Conservation (phyloP, 2,888 invertebrate genomes). For the Cataglyphis livida region DNA sequence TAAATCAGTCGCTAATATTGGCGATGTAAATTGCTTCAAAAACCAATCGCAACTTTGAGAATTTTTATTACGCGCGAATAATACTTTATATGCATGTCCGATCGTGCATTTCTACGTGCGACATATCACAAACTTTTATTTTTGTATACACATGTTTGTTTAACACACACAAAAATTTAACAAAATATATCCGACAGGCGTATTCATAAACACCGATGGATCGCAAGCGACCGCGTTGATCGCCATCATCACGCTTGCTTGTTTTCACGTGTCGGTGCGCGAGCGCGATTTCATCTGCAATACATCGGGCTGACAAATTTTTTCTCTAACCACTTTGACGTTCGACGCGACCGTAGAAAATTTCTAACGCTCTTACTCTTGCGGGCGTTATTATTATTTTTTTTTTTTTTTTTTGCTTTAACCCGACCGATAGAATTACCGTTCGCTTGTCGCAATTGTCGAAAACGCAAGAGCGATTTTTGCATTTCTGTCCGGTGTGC, state of each 20-base stretch:
- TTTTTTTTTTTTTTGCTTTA: constrained; percentile 1
- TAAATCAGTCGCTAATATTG: background rate
- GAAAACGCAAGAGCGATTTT: constrained; percentile 37
- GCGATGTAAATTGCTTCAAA: background rate
- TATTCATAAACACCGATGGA: constrained; percentile 45
- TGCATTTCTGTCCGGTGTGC: constrained; percentile 16
- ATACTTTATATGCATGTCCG: background rate
- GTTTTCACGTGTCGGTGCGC: constrained; percentile 51
- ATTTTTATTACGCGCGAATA: constrained; percentile 39
- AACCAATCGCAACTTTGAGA: constrained; percentile 2
- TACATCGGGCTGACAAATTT: constrained; percentile 59
- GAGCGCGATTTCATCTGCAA: constrained; percentile 47
- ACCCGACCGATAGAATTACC: constrained; percentile 35
- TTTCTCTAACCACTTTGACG: constrained; percentile 51
- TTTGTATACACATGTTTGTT: constrained; percentile 39
- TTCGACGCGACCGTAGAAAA: constrained; percentile 25
- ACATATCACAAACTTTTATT: constrained; percentile 13
- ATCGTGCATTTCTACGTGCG: constrained; percentile 20
- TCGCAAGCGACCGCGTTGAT: constrained; percentile 39
- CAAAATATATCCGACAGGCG: constrained; percentile 41
- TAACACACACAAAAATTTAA: constrained; percentile 39
- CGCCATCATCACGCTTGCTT: constrained; percentile 43
- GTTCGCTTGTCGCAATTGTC: constrained; percentile 36
- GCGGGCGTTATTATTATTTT: constrained; percentile 3
- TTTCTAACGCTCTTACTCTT: constrained; percentile 39